phyloP scores from a whole-genome alignment of 1,140 invertebrate genomes.

The Danaus melanippus region DNA sequence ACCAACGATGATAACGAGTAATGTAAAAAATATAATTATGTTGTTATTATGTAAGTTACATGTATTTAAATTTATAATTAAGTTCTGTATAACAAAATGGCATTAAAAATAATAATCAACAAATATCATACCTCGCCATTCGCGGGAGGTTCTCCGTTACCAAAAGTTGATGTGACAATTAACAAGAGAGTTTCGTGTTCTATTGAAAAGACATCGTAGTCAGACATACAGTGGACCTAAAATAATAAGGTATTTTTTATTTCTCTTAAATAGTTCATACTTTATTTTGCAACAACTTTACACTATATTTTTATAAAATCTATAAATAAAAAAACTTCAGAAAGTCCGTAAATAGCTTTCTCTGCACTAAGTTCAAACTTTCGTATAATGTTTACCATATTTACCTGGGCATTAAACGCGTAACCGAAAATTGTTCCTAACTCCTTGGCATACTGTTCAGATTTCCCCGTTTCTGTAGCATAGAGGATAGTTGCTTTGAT shows the following conservation, averaged over 20 bases:
- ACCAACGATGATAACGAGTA: too few species aligned
- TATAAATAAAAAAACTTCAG: too few species aligned
- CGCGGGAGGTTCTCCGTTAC: conserved; percentile 97
- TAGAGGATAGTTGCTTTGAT: conserved; percentile 96
- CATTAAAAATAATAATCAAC: too few species aligned
- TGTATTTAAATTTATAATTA: too few species aligned
- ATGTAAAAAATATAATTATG: too few species aligned
- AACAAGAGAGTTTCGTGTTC: conserved; percentile 94
- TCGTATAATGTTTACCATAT: conserved; percentile 11
- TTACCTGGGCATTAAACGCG: conserved; percentile 93
- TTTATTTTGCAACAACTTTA: background rate
- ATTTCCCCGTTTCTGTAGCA: conserved; percentile 96
- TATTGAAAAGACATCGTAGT: conserved; percentile 93
- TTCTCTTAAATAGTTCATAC: conserved; percentile 1
- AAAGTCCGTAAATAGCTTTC: too few species aligned
- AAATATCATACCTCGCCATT: conserved; percentile 82
- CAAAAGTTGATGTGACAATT: conserved; percentile 96
- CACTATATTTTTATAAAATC: too few species aligned
- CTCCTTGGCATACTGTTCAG: conserved; percentile 94
- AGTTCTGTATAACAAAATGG: too few species aligned
- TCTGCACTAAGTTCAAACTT: too few species aligned
- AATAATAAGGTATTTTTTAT: conserved; percentile 13
- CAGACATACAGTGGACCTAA: conserved; percentile 91
- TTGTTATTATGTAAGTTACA: too few species aligned
- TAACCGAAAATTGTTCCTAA: conserved; percentile 91